A percentile compares a stretch with the other conserved stretches of the same genome.
Evolutionary conservation across 2,113 vertebrate species (phyloP).

Genomic region (Halcyon senegalensis): DNA sequence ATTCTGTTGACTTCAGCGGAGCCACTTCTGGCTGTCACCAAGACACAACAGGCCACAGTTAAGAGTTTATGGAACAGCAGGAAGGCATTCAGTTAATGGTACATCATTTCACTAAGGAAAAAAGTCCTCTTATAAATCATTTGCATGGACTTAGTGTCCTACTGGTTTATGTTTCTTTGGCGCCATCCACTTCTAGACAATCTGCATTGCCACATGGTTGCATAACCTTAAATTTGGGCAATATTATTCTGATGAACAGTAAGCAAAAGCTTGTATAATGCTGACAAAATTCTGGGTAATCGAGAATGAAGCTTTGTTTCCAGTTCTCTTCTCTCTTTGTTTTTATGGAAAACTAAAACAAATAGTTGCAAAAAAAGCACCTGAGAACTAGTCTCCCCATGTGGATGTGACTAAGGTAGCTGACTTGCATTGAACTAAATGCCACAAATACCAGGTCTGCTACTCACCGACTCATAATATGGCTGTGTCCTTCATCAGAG

Average conservation of each 20-base stretch:
- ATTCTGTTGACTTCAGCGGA: not conserved
- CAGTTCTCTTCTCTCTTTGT: not conserved
- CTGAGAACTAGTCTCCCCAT: not conserved
- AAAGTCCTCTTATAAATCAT: not conserved
- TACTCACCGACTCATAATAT: not conserved
- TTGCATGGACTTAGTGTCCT: not conserved
- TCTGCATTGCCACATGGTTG: not conserved
- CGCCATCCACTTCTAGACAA: not conserved
- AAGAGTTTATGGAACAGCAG: not conserved
- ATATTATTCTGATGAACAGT: not conserved
- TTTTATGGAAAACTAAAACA: not conserved
- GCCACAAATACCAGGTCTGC: not conserved
- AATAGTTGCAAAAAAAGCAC: not conserved
- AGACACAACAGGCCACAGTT: not conserved
- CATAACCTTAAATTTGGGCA: not conserved
- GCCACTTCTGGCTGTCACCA: not conserved
- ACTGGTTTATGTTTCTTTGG: not conserved
- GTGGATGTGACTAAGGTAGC: not conserved
- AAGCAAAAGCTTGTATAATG: not conserved
- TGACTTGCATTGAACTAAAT: not conserved
- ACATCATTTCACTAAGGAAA: not conserved
- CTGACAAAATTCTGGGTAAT: not conserved
- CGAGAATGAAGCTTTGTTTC: not conserved
- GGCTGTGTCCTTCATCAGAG: constrained; percentile 24
- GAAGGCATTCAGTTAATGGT: not conserved